phyloP scores from a whole-genome alignment of 2,113 vertebrate genomes.

The Gyps fulvus region DNA sequence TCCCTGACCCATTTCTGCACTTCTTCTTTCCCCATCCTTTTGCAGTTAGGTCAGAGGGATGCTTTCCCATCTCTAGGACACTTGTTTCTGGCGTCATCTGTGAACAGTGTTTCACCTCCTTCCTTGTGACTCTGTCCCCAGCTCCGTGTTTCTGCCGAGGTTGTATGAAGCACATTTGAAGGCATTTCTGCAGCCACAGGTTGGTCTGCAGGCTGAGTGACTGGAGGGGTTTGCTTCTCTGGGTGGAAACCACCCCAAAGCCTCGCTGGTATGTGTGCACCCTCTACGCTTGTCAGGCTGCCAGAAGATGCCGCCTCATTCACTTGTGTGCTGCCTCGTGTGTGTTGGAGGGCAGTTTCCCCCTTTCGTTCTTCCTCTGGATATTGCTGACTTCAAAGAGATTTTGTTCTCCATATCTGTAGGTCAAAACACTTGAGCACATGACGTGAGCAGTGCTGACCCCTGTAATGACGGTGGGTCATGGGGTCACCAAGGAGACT shows the following conservation, averaged over 20 bases:
- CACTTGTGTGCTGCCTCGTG: rapidly evolving
- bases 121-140: not conserved
- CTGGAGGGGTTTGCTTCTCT: not conserved
- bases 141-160: not conserved
- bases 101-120: not conserved
- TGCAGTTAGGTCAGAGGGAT: not conserved
- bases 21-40: not conserved
- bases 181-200: not conserved
- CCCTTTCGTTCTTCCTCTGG: not conserved
- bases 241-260: not conserved
- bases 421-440: not conserved
- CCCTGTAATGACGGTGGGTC: not conserved
- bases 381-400: not conserved
- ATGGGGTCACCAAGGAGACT: not conserved
- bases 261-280: rapidly evolving
- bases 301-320: not conserved
- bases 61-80: not conserved
- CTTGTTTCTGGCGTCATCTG: not conserved
- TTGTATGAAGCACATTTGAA: not conserved
- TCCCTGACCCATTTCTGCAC: not conserved
- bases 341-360: not conserved
- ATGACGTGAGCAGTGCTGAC: not conserved
- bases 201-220: not conserved
- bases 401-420: not conserved
- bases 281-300: not conserved